Conservation (phyloP, 2,113 vertebrate species). For the Mesocricetus auratus region DNA sequence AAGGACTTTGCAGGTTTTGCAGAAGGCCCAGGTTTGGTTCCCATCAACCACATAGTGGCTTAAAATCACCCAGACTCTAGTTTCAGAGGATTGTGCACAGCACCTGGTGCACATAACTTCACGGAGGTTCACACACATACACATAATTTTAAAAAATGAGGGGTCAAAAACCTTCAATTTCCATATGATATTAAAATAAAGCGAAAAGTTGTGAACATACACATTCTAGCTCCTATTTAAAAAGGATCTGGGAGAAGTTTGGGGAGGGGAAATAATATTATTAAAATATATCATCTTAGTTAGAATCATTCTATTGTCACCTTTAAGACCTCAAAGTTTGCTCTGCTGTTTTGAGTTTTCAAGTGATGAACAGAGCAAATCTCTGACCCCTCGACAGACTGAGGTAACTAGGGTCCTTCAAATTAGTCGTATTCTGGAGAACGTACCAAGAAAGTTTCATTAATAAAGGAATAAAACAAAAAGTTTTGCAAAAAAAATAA, state of each 20-base stretch:
- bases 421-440: background rate
- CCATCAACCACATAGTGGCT: background rate
- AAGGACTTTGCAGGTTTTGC: background rate
- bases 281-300: background rate
- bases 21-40: background rate
- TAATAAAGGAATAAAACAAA: slow-evolving; percentile 39
- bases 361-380: background rate
- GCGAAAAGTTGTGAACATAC: background rate
- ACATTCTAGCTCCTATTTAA: background rate
- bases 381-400: background rate
- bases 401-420: background rate
- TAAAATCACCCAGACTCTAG: background rate
- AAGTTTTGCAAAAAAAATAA: background rate
- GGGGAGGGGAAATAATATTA: too few species aligned
- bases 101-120: background rate
- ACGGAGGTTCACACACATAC: too few species aligned
- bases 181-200: background rate
- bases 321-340: background rate
- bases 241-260: too few species aligned
- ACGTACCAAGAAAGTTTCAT: background rate
- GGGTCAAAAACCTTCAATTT: background rate
- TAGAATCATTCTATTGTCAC: background rate
- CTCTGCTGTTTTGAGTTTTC: slow-evolving; percentile 29
- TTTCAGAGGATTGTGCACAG: too few species aligned
- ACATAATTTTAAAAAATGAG: background rate